Base-by-base conservation (phyloP, 2,113 vertebrate species). In the Aphelocoma coerulescens region DNA sequence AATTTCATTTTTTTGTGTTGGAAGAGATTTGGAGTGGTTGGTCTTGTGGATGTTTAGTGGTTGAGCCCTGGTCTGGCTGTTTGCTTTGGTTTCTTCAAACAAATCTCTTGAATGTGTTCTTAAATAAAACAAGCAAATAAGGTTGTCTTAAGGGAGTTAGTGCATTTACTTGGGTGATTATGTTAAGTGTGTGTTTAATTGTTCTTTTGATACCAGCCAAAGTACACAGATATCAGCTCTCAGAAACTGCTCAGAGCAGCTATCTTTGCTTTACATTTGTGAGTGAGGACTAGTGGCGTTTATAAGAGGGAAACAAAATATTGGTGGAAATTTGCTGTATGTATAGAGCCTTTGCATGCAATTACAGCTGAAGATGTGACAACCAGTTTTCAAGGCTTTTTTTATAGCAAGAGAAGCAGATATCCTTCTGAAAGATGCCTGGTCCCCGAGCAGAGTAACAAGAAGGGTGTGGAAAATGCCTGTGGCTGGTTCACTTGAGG, bases 111-210 rank as follows among this genome's bases (percentile, higher is more conserved):
- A 87, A 43, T 44, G 1, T 33, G 5, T 44, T 84, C 33, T 91
- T 84, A 84, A 89, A 65, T 63, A 84, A 94, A 81, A 10, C 20
- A 91, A 89, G 61, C 17, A 95, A 95, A 85, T 65, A 91, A 54
- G 27, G 12, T 44, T 68, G 41, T 65, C 44, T 81, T 63, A 62
- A 52, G 58, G 54, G 78, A 78, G 77, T 82, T 89, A 61, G 12
- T 37, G 41, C n/a, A 16, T 71, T 92, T 75, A 23, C 22, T 69
- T 87, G 33, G 32, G 41, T 68, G 54, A 11, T 87, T 74, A 18
- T 26, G 10, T n/a, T 71, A 86, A 85, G 18, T 3, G 2, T 63
- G 44, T 75, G 32, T n/a, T 93, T 95, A 91, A 91, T 91, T 77
- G 37, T 68, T 69, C 46, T 54, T 62, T 54, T 91, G 37, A 18